Conservation (phyloP, 2,888 invertebrate genomes). For the Platerodrilus igneus region DNA sequence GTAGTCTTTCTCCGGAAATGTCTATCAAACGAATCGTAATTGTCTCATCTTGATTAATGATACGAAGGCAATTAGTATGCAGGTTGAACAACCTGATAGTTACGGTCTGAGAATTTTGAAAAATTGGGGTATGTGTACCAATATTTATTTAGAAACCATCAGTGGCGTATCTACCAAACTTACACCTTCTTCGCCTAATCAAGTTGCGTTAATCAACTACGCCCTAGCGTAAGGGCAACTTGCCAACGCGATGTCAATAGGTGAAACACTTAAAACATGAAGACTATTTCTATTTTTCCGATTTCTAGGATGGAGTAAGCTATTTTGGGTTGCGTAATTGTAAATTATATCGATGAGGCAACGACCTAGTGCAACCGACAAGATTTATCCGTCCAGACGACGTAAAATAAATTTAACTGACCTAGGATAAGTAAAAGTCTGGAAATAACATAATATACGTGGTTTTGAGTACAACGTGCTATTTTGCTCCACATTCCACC, state of each 20-base stretch:
- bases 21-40: too few relatives aligned
- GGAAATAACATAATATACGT: constrained; percentile 12
- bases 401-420: constrained; percentile 21
- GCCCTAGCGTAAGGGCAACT: constrained; percentile 7
- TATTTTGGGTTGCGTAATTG: constrained; percentile 8
- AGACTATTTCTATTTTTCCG: constrained; percentile 28
- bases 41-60: too few relatives aligned
- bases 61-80: too few relatives aligned
- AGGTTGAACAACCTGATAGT: too few relatives aligned
- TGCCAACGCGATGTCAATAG: constrained; percentile 28
- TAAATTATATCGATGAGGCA: constrained; percentile 18
- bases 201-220: neutral
- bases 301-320: constrained; percentile 21
- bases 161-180: neutral
- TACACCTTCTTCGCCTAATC: neutral
- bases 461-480: constrained; percentile 7
- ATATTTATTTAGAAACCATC: too few relatives aligned
- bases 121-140: neutral
- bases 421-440: constrained; percentile 20
- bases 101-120: constrained; percentile 9
- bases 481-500: constrained; percentile 14
- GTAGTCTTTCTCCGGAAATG: too few relatives aligned
- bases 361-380: constrained; percentile 23
- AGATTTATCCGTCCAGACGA: constrained; percentile 14
- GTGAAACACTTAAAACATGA: constrained; percentile 23